Conservation (phyloP, 2,888 invertebrate genomes). For the Arenicola marina region DNA sequence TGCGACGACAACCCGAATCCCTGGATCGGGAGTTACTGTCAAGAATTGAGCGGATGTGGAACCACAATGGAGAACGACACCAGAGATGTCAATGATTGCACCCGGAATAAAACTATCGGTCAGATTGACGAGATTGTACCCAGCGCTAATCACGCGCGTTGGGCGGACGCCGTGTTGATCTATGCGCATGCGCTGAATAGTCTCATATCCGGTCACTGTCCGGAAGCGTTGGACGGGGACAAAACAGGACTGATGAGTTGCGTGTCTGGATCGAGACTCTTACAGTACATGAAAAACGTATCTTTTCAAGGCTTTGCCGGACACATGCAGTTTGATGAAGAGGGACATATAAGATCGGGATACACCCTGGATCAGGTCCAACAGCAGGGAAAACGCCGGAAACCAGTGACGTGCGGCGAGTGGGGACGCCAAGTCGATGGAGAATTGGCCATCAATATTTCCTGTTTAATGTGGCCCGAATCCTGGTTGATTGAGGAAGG, state of each 20-base stretch:
- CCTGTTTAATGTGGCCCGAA: neutral
- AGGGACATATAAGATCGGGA: neutral
- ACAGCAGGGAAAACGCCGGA: neutral
- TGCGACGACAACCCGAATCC: neutral
- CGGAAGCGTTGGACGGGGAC: conserved; percentile 20
- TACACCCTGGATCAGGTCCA: neutral
- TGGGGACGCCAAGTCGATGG: neutral
- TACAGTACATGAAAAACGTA: conserved; percentile 35
- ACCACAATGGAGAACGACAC: neutral
- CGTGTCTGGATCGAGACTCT: conserved; percentile 34
- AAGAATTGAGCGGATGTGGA: no score
- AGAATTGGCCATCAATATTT: neutral
- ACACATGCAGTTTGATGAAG: conserved; percentile 33
- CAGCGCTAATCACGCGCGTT: neutral
- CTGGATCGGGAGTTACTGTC: no score
- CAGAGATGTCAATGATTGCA: neutral
- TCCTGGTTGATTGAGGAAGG: neutral
- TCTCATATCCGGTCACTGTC: conserved; percentile 38
- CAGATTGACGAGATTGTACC: no score
- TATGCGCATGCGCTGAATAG: conserved; percentile 39
- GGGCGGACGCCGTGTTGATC: conserved; percentile 39
- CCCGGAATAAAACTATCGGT: neutral
- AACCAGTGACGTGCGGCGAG: neutral
- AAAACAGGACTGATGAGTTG: conserved; percentile 22
- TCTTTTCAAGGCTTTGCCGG: conserved; percentile 40